phyloP scores from a whole-genome alignment of 2,797 vertebrate genomes.

The Sebastes steindachneri region DNA sequence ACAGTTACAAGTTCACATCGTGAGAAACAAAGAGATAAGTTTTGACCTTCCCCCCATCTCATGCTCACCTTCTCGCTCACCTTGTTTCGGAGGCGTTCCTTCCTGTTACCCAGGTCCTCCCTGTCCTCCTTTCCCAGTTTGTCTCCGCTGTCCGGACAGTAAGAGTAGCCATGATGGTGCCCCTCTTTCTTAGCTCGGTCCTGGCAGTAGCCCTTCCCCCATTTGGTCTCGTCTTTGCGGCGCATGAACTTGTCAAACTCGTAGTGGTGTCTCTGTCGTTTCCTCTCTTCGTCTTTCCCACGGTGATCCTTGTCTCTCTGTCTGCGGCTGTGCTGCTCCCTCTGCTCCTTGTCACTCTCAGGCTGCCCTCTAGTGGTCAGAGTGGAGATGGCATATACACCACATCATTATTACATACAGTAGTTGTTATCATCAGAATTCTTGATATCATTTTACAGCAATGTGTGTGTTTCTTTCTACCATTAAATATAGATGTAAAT shows the following conservation, averaged over 20 bases:
- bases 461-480: background rate
- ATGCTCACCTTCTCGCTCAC: constrained; percentile 87
- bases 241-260: constrained; percentile 92
- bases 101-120: constrained; percentile 89
- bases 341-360: constrained; percentile 92
- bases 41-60: constrained; percentile 35
- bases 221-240: constrained; percentile 94
- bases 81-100: constrained; percentile 94
- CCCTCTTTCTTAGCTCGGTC: constrained; percentile 91
- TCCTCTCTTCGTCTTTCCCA: constrained; percentile 88
- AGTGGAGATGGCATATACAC: constrained; percentile 2
- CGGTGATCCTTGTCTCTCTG: constrained; percentile 92
- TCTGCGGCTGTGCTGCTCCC: constrained; percentile 88
- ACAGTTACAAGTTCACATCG: background rate
- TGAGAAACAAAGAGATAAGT: background rate
- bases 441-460: background rate
- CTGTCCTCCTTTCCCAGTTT: constrained; percentile 91
- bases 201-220: constrained; percentile 92
- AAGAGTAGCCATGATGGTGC: constrained; percentile 86
- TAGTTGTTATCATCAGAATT: background rate
- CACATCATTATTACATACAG: background rate
- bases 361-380: constrained; percentile 78
- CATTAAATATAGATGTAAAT: background rate
- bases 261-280: constrained; percentile 90
- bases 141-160: constrained; percentile 87